Base-by-base conservation (phyloP, 2,888 invertebrate species). In the Pollenia amentaria region DNA sequence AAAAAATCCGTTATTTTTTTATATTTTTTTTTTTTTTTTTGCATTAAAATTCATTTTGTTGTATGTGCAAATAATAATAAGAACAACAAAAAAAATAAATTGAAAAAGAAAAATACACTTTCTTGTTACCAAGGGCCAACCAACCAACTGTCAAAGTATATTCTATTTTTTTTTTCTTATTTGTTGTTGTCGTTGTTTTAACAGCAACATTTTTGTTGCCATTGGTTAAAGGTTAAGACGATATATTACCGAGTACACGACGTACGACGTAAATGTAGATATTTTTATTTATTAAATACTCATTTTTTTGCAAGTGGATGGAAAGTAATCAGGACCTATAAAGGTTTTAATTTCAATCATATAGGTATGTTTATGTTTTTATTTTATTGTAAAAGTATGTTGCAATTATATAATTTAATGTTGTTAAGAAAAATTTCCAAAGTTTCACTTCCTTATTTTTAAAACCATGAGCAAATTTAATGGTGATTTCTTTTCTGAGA, bases 101-200 rank as follows among this genome's bases (percentile, higher is more conserved):
- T 29, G 29, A 38, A 80, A 18, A 12, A 69, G 57, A 21, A 57
- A 84, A 64, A 57, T 51, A 69, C 12, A 42, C 12, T 77, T 73
- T 69, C 40, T 55, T 81, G 85, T 85, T 85, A 53, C 85, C 77
- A 81, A 72, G 85, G 70, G 57, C 29, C 65, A 55, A 21, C 64
- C 75, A 75, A 69, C 60, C 84, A 84, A 64, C 53, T 76, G 76
- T 70, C 76, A 83, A 69, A 70, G 21, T 64, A 62, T 76, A 76
- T 55, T 51, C 10, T 48, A 18, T 16, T 60, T 62, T 21, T 72
- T 48, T 65, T 44, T 38, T 44, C 7, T 42, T 29, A 53, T 3
- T 44, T 53, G 3, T 18, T 64, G 21, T 40, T 40, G 11, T 51
- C 16, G 16, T 46, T 77, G 48, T 69, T 69, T 18, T 18, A 46